phyloP scores from a whole-genome alignment of 2,888 invertebrate genomes.

The Stenurella melanura region DNA sequence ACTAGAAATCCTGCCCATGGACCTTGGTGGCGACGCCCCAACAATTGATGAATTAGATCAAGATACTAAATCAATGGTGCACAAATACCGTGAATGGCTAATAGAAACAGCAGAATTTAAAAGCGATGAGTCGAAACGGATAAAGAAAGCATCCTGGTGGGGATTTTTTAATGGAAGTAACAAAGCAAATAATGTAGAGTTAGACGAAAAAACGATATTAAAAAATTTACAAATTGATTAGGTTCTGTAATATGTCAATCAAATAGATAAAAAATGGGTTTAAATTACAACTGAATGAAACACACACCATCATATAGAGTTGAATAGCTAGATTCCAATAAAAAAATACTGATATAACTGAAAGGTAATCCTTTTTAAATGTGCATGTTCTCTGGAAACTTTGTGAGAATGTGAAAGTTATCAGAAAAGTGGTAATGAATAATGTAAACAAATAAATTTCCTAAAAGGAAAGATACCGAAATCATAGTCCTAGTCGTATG shows the following conservation, averaged over 20 bases:
- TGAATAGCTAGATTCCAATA: too few relatives aligned
- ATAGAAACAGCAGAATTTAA: slow-evolving; percentile 77
- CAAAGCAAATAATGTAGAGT: slow-evolving; percentile 56
- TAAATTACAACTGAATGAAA: not conserved
- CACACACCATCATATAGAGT: not conserved
- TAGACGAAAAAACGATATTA: slow-evolving; percentile 66
- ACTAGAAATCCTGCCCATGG: slow-evolving; percentile 72
- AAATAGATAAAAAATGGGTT: not conserved
- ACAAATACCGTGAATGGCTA: slow-evolving; percentile 79
- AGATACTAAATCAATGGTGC: slow-evolving; percentile 76
- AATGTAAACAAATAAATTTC: too few relatives aligned
- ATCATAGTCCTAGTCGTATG: too few relatives aligned
- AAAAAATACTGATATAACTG: too few relatives aligned
- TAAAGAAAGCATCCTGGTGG: slow-evolving; percentile 71
- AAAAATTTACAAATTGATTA: slow-evolving; percentile 71
- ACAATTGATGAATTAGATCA: slow-evolving; percentile 76
- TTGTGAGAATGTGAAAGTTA: too few relatives aligned
- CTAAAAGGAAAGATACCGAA: too few relatives aligned
- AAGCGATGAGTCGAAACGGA: slow-evolving; percentile 72
- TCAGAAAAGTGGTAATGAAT: too few relatives aligned
- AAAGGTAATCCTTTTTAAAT: too few relatives aligned
- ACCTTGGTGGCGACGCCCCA: slow-evolving; percentile 79
- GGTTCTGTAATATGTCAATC: not conserved
- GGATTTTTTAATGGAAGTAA: slow-evolving; percentile 64
- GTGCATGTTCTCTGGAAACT: too few relatives aligned